Percentiles rank a stretch among this genome's conserved stretches.
phyloP scores from a whole-genome alignment of 2,113 vertebrate species.

The Puntigrus tetrazona region DNA sequence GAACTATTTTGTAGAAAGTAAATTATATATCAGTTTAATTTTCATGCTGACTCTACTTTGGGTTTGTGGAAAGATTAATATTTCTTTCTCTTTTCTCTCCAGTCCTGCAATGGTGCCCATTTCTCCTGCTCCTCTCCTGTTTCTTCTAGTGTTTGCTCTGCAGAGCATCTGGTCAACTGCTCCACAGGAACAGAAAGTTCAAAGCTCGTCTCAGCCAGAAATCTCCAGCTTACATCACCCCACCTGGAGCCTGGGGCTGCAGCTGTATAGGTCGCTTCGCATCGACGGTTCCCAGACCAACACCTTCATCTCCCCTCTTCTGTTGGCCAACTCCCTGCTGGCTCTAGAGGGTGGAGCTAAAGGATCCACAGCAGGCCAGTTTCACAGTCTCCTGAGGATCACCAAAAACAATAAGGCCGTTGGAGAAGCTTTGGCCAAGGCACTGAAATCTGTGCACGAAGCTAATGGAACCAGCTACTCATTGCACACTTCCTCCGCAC shows the following conservation, averaged over 20 bases:
- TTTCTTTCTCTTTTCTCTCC: conserved; percentile 5
- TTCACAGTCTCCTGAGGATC: conserved; percentile 60
- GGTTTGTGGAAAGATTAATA: neutral
- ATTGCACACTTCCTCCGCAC: conserved; percentile 55
- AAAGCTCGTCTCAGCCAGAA: conserved; percentile 4
- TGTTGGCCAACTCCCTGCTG: conserved; percentile 63
- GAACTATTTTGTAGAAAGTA: neutral
- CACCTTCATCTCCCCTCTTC: conserved; percentile 66
- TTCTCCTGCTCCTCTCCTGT: conserved; percentile 36
- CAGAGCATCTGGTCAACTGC: conserved; percentile 44
- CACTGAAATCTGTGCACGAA: conserved; percentile 48
- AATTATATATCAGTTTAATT: neutral
- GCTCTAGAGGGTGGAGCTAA: conserved; percentile 58
- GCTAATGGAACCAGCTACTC: conserved; percentile 63
- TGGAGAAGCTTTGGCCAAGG: conserved; percentile 36
- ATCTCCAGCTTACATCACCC: conserved; percentile 56
- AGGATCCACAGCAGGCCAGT: conserved; percentile 62
- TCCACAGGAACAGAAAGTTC: conserved; percentile 39
- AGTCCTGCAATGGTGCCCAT: conserved; percentile 63
- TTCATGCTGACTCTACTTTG: neutral
- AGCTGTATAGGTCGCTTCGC: conserved; percentile 62
- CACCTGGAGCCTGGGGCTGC: conserved; percentile 71
- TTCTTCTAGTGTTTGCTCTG: conserved; percentile 47
- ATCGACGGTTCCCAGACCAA: conserved; percentile 47
- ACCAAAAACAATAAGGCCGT: conserved; percentile 2